These are phyloP conservation scores for Chunga burmeisteri DNA, from an alignment of 2,113 vertebrate genomes.

Conservation along the genomic window DNA sequence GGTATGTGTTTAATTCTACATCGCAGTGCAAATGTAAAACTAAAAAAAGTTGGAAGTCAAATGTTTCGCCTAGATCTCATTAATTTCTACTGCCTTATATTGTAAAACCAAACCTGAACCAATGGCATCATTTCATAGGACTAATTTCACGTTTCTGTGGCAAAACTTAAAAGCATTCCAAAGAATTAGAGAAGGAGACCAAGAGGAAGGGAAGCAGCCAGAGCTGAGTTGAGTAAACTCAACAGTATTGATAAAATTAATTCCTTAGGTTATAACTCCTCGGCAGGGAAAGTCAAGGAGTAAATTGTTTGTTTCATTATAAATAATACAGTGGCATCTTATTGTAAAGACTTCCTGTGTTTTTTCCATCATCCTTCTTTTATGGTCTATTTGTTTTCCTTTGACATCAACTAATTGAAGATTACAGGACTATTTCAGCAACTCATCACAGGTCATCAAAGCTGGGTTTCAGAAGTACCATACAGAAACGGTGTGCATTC, in stretches of 20 bases:
- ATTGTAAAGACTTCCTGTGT: conserved; percentile 34
- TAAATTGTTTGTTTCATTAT: neutral
- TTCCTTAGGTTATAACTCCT: conserved; percentile 15
- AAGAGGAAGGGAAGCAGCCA: neutral
- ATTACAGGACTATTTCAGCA: conserved; percentile 47
- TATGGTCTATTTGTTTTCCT: conserved; percentile 4
- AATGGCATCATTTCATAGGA: neutral
- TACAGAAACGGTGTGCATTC: neutral
- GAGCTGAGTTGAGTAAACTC: conserved; percentile 14
- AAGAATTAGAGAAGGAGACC: neutral
- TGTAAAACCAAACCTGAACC: conserved; percentile 21
- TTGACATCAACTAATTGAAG: conserved; percentile 18
- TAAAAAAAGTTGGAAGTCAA: neutral
- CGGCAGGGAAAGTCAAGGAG: neutral
- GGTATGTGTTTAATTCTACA: neutral
- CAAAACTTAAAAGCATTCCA: conserved; percentile 48
- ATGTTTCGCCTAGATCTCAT: neutral
- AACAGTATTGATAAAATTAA: conserved; percentile 23
- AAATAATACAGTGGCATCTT: conserved; percentile 11
- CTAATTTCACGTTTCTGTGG: neutral
- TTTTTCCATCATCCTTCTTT: neutral
- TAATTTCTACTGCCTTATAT: neutral
- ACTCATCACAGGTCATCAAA: conserved; percentile 11
- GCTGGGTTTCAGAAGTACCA: neutral
- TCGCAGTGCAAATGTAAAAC: neutral